Percentiles rank a stretch among this genome's conserved stretches.
Conservation (phyloP, 2,888 invertebrate genomes). For the Scaeva pyrastri region DNA sequence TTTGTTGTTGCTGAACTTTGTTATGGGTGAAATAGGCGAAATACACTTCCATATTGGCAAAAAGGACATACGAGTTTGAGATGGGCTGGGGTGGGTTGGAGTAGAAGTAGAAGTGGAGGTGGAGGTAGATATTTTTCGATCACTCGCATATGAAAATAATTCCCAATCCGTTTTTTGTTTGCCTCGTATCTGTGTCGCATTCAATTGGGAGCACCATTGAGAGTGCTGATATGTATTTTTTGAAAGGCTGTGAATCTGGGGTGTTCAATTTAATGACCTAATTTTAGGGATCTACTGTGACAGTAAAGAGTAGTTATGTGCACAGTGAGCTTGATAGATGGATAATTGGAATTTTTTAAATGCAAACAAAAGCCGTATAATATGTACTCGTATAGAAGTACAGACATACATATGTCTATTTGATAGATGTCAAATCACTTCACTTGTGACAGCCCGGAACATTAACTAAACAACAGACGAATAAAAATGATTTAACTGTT, state of each 20-base stretch:
- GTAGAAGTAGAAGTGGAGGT: not conserved
- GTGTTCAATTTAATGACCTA: conserved; percentile 58
- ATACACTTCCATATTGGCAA: conserved; percentile 42
- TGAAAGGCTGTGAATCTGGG: conserved; percentile 24
- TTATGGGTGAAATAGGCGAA: conserved; percentile 32
- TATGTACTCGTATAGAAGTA: too few relatives aligned
- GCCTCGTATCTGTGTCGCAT: conserved; percentile 71
- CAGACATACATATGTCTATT: not conserved
- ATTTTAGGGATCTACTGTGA: conserved; percentile 38
- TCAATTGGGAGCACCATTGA: conserved; percentile 55
- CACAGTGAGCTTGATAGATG: conserved; percentile 2
- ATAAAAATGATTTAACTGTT: conserved; percentile 31
- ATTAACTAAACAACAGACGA: conserved; percentile 36
- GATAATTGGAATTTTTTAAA: conserved; percentile 41
- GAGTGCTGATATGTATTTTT: conserved; percentile 55
- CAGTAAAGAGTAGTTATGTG: conserved; percentile 20
- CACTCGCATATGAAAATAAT: conserved; percentile 64
- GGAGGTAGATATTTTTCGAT: conserved; percentile 41
- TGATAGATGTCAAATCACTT: conserved; percentile 33
- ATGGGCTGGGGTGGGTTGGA: not conserved
- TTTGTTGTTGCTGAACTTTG: conserved; percentile 23
- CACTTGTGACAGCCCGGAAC: conserved; percentile 40
- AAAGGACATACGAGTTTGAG: conserved; percentile 47
- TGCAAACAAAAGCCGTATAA: conserved; percentile 9
- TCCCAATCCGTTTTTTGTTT: conserved; percentile 56